These are phyloP conservation scores for Apocrypta bakeri DNA, from an alignment of 1,140 invertebrate species.

Conservation along the genomic window DNA sequence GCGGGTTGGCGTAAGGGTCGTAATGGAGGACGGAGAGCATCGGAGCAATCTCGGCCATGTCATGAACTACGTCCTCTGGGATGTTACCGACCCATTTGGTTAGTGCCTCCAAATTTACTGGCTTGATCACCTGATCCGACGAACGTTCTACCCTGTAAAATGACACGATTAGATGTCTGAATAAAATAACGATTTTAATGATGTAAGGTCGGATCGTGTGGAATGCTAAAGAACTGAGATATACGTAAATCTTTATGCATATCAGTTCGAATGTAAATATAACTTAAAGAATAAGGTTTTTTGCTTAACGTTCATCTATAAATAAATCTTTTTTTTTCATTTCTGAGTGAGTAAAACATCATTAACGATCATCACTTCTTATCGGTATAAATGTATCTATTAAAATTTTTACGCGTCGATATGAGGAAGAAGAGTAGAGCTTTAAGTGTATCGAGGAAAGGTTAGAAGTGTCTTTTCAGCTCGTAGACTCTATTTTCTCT, in stretches of 20 bases:
- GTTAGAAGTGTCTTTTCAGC: not conserved
- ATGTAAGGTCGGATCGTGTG: too few relatives aligned
- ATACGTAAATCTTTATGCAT: too few relatives aligned
- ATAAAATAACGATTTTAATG: not conserved
- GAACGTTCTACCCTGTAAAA: conserved; percentile 93
- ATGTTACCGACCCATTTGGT: conserved; percentile 97
- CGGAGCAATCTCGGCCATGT: conserved; percentile 94
- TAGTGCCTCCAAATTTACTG: conserved; percentile 96
- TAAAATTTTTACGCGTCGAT: too few relatives aligned
- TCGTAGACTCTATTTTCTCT: not conserved
- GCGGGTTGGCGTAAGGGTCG: conserved; percentile 95
- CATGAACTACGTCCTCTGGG: conserved; percentile 90
- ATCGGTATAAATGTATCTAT: too few relatives aligned
- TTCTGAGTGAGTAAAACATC: too few relatives aligned
- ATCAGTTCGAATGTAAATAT: too few relatives aligned
- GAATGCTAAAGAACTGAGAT: too few relatives aligned
- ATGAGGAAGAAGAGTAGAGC: not conserved
- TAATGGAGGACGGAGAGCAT: conserved; percentile 95
- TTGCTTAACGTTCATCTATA: too few relatives aligned
- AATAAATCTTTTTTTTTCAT: too few relatives aligned
- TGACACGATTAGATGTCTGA: conserved; percentile 51
- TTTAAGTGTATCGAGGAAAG: not conserved
- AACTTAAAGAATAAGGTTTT: too few relatives aligned
- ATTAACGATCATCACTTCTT: too few relatives aligned
- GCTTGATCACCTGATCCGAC: conserved; percentile 98